phyloP scores from a whole-genome alignment of 2,888 invertebrate species.

The Chalcis sispes region DNA sequence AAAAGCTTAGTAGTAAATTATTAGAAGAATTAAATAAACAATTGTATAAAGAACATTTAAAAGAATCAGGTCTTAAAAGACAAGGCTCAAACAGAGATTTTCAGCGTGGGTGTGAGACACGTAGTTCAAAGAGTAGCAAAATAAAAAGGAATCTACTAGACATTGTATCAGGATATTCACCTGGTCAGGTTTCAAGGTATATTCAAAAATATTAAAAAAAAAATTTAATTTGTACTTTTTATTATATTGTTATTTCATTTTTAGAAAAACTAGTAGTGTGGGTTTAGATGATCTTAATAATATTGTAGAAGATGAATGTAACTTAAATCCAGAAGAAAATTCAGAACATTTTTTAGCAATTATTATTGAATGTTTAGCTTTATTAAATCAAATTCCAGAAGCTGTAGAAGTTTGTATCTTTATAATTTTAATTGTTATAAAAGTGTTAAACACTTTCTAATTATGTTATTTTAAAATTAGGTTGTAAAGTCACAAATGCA shows the following conservation, averaged over 20 bases:
- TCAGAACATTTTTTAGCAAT: conserved; percentile 86
- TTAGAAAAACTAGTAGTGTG: conserved; percentile 65
- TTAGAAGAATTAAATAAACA: conserved; percentile 85
- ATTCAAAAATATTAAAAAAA: conserved; percentile 11
- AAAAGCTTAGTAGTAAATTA: conserved; percentile 83
- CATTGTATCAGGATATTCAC: conserved; percentile 70
- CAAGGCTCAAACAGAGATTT: conserved; percentile 81
- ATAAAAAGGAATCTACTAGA: conserved; percentile 79
- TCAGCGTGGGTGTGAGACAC: conserved; percentile 79
- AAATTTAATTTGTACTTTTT: background rate
- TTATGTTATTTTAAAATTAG: conserved; percentile 75
- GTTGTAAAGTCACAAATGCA: conserved; percentile 90
- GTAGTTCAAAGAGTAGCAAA: conserved; percentile 79
- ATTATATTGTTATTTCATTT: conserved; percentile 8
- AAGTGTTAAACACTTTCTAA: background rate
- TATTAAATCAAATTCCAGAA: conserved; percentile 89
- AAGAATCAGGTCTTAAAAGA: conserved; percentile 79
- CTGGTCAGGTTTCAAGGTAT: conserved; percentile 63
- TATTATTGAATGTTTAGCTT: conserved; percentile 89
- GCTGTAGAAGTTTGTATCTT: conserved; percentile 84
- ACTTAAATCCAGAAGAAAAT: conserved; percentile 80
- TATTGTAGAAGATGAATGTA: conserved; percentile 79
- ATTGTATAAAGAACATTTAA: conserved; percentile 82
- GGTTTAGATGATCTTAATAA: conserved; percentile 71
- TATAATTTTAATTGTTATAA: background rate